Conservation (phyloP, 1,140 invertebrate genomes). For the Penaeus japonicus region DNA sequence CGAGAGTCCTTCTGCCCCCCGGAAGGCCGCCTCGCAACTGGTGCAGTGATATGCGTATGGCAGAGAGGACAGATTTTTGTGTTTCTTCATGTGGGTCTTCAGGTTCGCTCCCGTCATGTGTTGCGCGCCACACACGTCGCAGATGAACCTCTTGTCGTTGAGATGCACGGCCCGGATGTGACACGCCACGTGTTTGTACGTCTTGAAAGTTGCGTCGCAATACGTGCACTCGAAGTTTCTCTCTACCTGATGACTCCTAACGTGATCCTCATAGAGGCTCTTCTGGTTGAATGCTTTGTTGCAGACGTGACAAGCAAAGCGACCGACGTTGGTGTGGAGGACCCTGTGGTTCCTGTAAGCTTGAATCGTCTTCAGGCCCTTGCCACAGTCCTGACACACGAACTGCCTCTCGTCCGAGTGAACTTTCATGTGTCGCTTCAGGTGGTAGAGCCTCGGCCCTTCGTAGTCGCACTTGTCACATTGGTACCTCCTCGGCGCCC, state of each 20-base stretch:
- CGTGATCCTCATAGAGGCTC: conserved; percentile 28
- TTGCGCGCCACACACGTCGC: conserved; percentile 27
- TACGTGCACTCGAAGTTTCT: conserved; percentile 33
- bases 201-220: conserved; percentile 35
- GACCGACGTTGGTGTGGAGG: conserved; percentile 32
- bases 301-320: conserved; percentile 27
- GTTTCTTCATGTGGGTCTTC: conserved; percentile 16
- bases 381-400: conserved; percentile 22
- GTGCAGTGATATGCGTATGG: conserved; percentile 4
- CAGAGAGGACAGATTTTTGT: neutral
- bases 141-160: conserved; percentile 38
- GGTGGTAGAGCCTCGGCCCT: conserved; percentile 41
- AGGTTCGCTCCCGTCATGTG: conserved; percentile 43
- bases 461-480: conserved; percentile 45
- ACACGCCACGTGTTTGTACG: conserved; percentile 43
- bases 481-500: conserved; percentile 19
- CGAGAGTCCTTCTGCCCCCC: conserved; percentile 4
- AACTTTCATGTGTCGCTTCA: conserved; percentile 41
- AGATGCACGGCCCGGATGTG: conserved; percentile 41
- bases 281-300: conserved; percentile 28
- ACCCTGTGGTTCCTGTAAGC: conserved; percentile 26
- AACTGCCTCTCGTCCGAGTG: conserved; percentile 23
- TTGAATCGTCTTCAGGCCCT: conserved; percentile 29
- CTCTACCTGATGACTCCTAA: neutral
- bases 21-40: conserved; percentile 1